Conservation (phyloP, 2,113 vertebrate species). For the Thymallus thymallus region DNA sequence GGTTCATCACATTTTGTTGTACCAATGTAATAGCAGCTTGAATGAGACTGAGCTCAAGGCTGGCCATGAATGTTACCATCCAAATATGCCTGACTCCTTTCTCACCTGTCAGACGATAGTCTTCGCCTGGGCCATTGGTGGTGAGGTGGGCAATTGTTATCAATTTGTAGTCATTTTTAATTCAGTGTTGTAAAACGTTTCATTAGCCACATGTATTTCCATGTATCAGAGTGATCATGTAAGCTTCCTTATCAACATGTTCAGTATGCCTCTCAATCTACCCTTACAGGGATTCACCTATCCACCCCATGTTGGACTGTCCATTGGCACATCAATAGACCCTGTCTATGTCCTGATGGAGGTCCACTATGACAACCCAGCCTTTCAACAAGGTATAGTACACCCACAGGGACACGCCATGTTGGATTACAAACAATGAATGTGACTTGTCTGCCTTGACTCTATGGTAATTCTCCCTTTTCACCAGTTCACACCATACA, state of each 20-base stretch:
- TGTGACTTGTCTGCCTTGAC: no score
- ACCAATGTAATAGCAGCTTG: constrained; percentile 81
- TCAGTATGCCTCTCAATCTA: neutral
- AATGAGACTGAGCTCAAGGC: constrained; percentile 75
- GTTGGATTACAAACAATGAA: no score
- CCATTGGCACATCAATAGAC: constrained; percentile 78
- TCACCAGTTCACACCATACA: no score
- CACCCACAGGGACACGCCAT: neutral
- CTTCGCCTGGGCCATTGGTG: constrained; percentile 88
- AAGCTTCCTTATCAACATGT: neutral
- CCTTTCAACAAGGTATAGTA: constrained; percentile 76
- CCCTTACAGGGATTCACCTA: constrained; percentile 80
- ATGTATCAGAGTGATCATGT: neutral
- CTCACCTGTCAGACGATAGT: constrained; percentile 82
- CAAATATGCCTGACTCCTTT: constrained; percentile 87
- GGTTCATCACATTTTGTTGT: constrained; percentile 85
- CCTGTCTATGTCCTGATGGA: constrained; percentile 84
- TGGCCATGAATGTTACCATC: constrained; percentile 85
- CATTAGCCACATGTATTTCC: neutral
- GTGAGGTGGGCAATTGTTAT: constrained; percentile 72
- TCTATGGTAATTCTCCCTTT: no score
- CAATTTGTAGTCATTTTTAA: neutral
- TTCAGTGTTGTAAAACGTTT: neutral
- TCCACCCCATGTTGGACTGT: constrained; percentile 82
- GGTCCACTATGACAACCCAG: constrained; percentile 74